These are phyloP conservation scores for Ancistrus triradiatus DNA, from an alignment of 2,113 vertebrate genomes.

Conservation along the genomic window DNA sequence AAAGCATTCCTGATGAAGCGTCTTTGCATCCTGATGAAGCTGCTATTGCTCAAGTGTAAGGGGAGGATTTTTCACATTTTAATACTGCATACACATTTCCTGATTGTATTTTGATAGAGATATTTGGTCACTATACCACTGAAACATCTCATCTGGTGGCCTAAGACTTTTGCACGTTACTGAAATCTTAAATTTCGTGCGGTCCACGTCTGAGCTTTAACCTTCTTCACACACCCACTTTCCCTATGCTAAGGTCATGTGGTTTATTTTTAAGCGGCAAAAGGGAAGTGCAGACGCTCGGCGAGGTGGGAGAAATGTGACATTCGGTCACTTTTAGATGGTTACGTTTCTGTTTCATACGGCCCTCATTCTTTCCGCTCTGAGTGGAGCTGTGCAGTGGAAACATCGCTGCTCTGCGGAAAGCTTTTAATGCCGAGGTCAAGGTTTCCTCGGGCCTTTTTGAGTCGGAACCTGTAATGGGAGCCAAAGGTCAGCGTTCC, in stretches of 20 bases:
- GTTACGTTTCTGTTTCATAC: background rate
- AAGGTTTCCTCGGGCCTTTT: background rate
- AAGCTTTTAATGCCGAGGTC: background rate
- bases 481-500: conserved; percentile 2
- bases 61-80: too few relatives aligned
- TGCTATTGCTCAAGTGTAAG: too few relatives aligned
- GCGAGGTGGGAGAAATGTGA: background rate
- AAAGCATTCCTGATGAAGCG: too few relatives aligned
- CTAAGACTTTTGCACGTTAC: too few relatives aligned
- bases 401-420: conserved; percentile 1
- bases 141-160: too few relatives aligned
- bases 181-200: too few relatives aligned
- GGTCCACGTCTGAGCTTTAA: too few relatives aligned
- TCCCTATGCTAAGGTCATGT: conserved; percentile 12
- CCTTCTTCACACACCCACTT: too few relatives aligned
- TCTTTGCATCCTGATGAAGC: too few relatives aligned
- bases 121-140: too few relatives aligned
- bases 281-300: conserved; percentile 11
- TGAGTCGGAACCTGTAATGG: background rate
- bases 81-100: too few relatives aligned
- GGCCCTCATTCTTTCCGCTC: background rate
- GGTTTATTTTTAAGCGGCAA: conserved; percentile 60
- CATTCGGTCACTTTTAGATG: background rate
- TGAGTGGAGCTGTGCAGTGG: conserved; percentile 1
- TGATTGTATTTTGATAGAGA: too few relatives aligned